Evolutionary conservation across 2,797 vertebrate genomes (phyloP), one percentile per base, ranked within the genome.

Genomic region (Nyctalus aviator): DNA sequence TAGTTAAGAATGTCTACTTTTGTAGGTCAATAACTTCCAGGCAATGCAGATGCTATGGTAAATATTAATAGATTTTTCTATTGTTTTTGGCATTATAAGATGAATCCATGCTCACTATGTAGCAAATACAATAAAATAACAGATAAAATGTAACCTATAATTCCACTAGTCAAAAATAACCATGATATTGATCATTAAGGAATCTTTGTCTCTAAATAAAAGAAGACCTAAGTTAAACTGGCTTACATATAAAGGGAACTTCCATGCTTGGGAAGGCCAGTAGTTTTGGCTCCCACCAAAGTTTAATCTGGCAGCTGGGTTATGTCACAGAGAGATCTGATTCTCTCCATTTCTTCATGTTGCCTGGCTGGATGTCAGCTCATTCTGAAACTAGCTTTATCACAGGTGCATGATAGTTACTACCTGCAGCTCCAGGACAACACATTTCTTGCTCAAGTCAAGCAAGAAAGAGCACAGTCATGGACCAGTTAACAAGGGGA

Each of bases 391-490:
- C 18, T 48, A 23, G 82, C 30, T 50, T 76, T 50, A 44, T n/a
- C 30, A 72, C 2, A 25, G 64, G 8, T 53, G 30, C 48, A 18
- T 21, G 12, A 82, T 0, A 84, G 53, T 62, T 59, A 48, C 57
- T 48, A 44, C n/a, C 37, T 72, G n/a, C 3, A 71, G 59, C 25
- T 71, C 5, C 17, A 6, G 35, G 48, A 11, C 76, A 20, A 57
- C n/a, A 64, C 17, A 77, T n/a, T 76, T 84, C 86, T 87, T 87
- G n/a, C 30, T 94, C 62, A 91, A 41, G 27, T 57, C 30, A 30
- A 87, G 32, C 27, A 81, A 90, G 48, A 57, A 50, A 79, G 23
- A 32, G 21, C 23, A 46, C 3, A 32, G 30, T 32, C 20, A 66
- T 32, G 41, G 44, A 25, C 59, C 20, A 46, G 35, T 23, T 66